phyloP scores from a whole-genome alignment of 2,113 vertebrate genomes.

The Cyphomyrus discorhynchus region DNA sequence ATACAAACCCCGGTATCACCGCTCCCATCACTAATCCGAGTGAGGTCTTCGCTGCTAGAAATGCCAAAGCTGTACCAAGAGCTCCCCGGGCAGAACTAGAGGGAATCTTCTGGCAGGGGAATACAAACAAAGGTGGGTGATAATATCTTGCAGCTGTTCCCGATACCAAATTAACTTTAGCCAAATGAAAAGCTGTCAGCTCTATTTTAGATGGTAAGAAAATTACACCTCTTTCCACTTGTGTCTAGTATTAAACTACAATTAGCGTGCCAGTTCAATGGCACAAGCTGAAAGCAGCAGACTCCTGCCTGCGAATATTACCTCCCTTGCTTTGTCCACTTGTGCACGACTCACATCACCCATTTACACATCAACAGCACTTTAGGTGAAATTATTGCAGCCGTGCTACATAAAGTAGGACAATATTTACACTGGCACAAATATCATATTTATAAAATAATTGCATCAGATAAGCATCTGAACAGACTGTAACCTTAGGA shows the following conservation, averaged over 20 bases:
- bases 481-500: not conserved
- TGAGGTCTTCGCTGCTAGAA: not conserved
- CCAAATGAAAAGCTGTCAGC: slow-evolving; percentile 25
- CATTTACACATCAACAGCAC: not conserved
- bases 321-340: not conserved
- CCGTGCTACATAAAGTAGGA: not conserved
- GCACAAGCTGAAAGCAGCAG: not conserved
- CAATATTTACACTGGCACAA: not conserved
- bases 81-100: too few species aligned
- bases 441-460: not conserved
- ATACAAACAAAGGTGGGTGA: slow-evolving; percentile 1
- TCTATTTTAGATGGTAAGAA: slow-evolving; percentile 26
- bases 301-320: slow-evolving; percentile 20
- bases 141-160: slow-evolving; percentile 18
- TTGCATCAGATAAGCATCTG: not conserved
- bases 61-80: not conserved
- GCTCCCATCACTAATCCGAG: not conserved
- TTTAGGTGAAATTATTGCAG: not conserved
- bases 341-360: not conserved
- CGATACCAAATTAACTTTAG: slow-evolving; percentile 23
- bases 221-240: slow-evolving; percentile 27
- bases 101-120: not conserved
- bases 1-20: not conserved
- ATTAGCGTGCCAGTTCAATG: slow-evolving; percentile 32
- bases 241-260: slow-evolving; percentile 36